Base-by-base conservation (phyloP, 2,797 vertebrate genomes). In the Microctenopoma steveboyesi region DNA sequence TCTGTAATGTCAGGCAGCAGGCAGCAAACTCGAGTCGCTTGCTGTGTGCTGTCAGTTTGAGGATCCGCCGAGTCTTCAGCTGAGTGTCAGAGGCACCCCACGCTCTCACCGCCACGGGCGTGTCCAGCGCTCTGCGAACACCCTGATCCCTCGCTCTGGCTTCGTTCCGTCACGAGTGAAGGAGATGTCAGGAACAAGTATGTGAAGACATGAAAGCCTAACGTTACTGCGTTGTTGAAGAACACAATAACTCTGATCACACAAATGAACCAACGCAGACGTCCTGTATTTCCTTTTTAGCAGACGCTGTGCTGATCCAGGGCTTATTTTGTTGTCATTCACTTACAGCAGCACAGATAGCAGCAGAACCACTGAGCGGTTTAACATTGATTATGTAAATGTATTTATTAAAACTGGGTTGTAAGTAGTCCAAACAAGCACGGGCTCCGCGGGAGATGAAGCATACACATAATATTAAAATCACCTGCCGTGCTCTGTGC, bases 41-140 rank as follows among this genome's bases (percentile, higher is more conserved):
- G 46, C 78, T 78, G 75, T 63, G 83, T 7, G 42, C 68, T 79
- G 81, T 87, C 85, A 81, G 56, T 46, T 81, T 5, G 1, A 65
- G 60, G 56, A 47, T 6, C 49, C 52, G 14, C 13, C 68, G 53
- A 14, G 7, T 40, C 30, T 59, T 69, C 80, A 85, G 57, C 54
- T 1, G 46, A 64, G 68, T 16, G 72, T 64, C 0, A 30, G 48
- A 72, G 15, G 49, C 43, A 5, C 47, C 25, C 60, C 65, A 65
- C 65, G 65, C 69, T 69, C 54, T 22, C 58, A 13, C 58, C 1
- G 73, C 70, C 54, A 58, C n/a, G 0, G 76, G 72, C 58, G 1
- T 54, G 67, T 76, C 70, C 53, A 9, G 40, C 61, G 46, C 48
- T 48, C 25, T 16, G 66, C 45, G 55, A 52, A 69, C 80, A 68